Conservation (phyloP, 1,140 invertebrate species). For the Muscidifurax raptorellus region DNA sequence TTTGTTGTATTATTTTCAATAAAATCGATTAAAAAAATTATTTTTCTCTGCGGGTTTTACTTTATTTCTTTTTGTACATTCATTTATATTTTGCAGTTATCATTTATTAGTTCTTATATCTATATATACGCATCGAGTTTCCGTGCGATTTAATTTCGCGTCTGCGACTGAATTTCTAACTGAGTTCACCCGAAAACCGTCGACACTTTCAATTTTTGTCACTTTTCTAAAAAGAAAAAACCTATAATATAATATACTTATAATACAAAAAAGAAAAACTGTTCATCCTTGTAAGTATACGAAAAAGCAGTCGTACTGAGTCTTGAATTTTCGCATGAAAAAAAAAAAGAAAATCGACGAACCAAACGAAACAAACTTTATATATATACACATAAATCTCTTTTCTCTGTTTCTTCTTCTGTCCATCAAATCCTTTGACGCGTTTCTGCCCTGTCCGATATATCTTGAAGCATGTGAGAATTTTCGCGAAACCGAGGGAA, state of each 20-base stretch:
- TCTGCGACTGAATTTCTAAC: not conserved
- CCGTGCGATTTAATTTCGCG: slow-evolving; percentile 2
- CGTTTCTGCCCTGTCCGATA: slow-evolving; percentile 9
- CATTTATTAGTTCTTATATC: slow-evolving; percentile 42
- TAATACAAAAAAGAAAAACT: slow-evolving; percentile 50
- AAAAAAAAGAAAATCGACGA: slow-evolving; percentile 51
- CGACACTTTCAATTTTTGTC: slow-evolving; percentile 55
- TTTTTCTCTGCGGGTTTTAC: slow-evolving; percentile 59
- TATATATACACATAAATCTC: slow-evolving; percentile 8
- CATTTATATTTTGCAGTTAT: slow-evolving; percentile 50
- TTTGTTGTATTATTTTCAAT: slow-evolving; percentile 78
- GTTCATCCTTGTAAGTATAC: slow-evolving; percentile 52
- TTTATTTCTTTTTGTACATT: slow-evolving; percentile 20
- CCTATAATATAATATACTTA: slow-evolving; percentile 28
- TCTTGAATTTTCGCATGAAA: slow-evolving; percentile 24
- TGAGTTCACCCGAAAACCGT: slow-evolving; percentile 38
- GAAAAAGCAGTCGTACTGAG: slow-evolving; percentile 25
- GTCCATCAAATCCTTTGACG: slow-evolving; percentile 24
- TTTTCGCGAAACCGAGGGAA: slow-evolving; percentile 13
- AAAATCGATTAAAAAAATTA: slow-evolving; percentile 75
- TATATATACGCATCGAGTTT: slow-evolving; percentile 19
- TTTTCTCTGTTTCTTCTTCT: slow-evolving; percentile 49
- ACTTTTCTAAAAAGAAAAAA: slow-evolving; percentile 57
- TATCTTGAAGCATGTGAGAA: slow-evolving; percentile 3
- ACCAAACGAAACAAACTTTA: slow-evolving; percentile 41